Evolutionary conservation across 2,888 invertebrate genomes (phyloP).

Genomic region (Hesperia comma): DNA sequence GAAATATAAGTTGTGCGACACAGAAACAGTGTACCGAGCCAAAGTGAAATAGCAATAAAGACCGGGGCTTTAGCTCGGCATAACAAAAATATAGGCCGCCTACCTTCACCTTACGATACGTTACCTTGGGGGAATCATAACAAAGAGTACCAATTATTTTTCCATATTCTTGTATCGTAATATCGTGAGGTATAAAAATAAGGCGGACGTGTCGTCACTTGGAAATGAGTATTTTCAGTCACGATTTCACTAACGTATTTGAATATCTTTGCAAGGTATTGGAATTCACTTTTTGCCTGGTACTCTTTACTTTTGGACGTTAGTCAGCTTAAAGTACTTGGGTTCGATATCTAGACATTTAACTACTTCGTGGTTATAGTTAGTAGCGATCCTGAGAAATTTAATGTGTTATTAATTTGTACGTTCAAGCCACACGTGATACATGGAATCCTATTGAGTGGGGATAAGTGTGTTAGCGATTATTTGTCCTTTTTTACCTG

Average conservation of each 20-base stretch:
- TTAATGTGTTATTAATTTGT: no score
- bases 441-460: no score
- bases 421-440: no score
- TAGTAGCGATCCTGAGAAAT: no score
- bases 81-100: slow-evolving; percentile 23
- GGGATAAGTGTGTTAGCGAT: no score
- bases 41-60: slow-evolving; percentile 21
- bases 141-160: slow-evolving; percentile 9
- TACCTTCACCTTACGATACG: slow-evolving; percentile 15
- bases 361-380: no score
- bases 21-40: slow-evolving; percentile 9
- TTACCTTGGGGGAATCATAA: slow-evolving; percentile 26
- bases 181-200: not conserved
- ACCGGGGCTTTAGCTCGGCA: slow-evolving; percentile 9
- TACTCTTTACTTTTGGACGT: no score
- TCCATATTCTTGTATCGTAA: slow-evolving; percentile 3
- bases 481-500: no score
- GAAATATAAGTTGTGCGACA: slow-evolving; percentile 19
- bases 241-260: not conserved
- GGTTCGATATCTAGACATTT: no score
- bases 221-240: not conserved
- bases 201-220: not conserved
- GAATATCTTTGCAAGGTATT: not conserved
- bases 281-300: not conserved
- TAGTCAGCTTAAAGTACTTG: no score